Evolutionary conservation across 2,888 invertebrate species (phyloP), one percentile per base, ranked within the genome.

Genomic region (Thera obeliscata): DNA sequence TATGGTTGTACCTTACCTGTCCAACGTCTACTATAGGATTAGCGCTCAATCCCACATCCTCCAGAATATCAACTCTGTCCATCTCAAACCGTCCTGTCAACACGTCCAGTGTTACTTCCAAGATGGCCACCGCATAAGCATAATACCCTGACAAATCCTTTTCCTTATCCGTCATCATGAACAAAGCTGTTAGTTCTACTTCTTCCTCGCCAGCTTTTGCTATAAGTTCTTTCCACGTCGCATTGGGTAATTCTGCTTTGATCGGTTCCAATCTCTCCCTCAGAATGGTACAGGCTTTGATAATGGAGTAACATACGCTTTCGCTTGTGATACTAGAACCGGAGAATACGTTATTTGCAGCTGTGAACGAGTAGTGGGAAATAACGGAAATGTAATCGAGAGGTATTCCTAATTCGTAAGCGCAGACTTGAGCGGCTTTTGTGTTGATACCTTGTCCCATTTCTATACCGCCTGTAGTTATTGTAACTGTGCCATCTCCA

Each of bases 371-470:
- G 74, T 94, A 94, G 57, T 91, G 90, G 0, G 96, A 94, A 72
- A 96, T 94, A 0, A 97, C 90, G 0, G 89, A 90, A 0, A 97
- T 91, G 73, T 90, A 82, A 0, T 95, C 94, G 35, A 97, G 67
- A 0, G 96, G 95, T 66, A 98, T 95, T 0, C 95, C 96, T 12
- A 98, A 84, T 43, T 95, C 94, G 77, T 96, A 94, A 0, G 97
- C 97, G 64, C 95, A 96, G 0, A 97, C 96, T 93, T 97, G 97
- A 2, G 96, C 95, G 0, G 94, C 95, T 94, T 97, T 97, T 0
- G 97, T 97, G 73, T 97, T 96, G 49, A 97, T 93, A 0, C 97
- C 97, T 92, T 97, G 97, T 0, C 97, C 97, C 89, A 95, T 95
- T 87, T 96, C 96, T 57, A 96, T 90, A 0, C 96, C 96, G 4